Evolutionary conservation across 1,140 invertebrate species (phyloP), one percentile per base, ranked within the genome.

Genomic region (Drosophila baimaii): DNA sequence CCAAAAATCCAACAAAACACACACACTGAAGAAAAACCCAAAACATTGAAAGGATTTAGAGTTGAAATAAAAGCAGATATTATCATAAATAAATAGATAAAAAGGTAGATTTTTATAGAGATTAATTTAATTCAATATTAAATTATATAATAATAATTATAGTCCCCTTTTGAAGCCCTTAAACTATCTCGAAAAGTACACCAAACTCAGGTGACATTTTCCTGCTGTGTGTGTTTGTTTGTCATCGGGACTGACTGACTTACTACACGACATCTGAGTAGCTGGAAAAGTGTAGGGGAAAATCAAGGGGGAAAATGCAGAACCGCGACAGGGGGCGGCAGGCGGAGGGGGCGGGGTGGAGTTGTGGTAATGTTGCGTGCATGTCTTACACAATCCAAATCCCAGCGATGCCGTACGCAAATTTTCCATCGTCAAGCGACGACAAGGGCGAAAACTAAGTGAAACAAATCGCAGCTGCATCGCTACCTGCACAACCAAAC

Each of bases 331-430:
- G 8, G 3, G 21, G 25, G 25, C 17, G 19, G 17, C 17, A 43
- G 41, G 6, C 3, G 0, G 1, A 44, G 46, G 12, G 46, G 23
- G 5, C 29, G 31, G 41, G 29, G 29, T 52, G 43, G 10, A 64
- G 31, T 25, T 54, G 83, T 33, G 83, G 83, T 74, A 83, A 88
- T 88, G 83, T 88, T 88, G 83, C 83, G 84, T 88, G 84, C 83
- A 84, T 88, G 84, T 89, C 84, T 71, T 75, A 84, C 80, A 80
- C 79, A 89, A 80, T 89, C 79, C 84, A 89, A 86, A 82, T 86
- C 78, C 83, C 82, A 76, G 39, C 44, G 65, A 70, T 29, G 62
- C 56, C 65, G 55, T 77, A 80, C 81, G 81, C 81, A 84, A 84
- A 79, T 84, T 82, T 79, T 46, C 63, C 66, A 68, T 23, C 61